Percentiles rank a stretch among this genome's conserved stretches.
Conservation (phyloP, 2,113 vertebrate genomes). For the Mustela lutreola region DNA sequence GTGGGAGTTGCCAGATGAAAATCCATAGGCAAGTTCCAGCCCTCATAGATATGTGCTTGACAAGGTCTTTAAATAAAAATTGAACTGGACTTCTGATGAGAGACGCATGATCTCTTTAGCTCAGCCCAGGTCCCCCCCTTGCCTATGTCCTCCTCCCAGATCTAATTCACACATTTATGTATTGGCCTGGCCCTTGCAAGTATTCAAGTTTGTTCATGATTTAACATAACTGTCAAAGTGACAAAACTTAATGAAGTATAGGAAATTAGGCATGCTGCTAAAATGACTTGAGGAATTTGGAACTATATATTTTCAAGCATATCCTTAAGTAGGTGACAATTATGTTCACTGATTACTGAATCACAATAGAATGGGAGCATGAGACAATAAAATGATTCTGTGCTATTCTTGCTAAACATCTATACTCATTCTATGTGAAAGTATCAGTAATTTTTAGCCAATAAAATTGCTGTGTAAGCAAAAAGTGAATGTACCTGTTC, state of each 20-base stretch:
- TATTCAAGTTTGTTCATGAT: slow-evolving; percentile 57
- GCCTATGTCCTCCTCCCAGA: neutral
- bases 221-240: slow-evolving; percentile 53
- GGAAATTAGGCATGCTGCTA: slow-evolving; percentile 67
- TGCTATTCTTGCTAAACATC: neutral
- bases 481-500: slow-evolving; percentile 28
- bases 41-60: neutral
- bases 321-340: slow-evolving; percentile 59
- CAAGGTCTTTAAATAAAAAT: neutral
- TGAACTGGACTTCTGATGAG: neutral
- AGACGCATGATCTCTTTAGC: neutral
- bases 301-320: slow-evolving; percentile 66
- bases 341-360: slow-evolving; percentile 46
- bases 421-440: neutral
- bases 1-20: neutral
- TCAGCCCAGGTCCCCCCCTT: neutral
- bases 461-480: slow-evolving; percentile 2
- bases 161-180: neutral
- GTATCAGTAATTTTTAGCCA: slow-evolving; percentile 56
- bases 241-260: slow-evolving; percentile 69
- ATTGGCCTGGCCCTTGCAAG: neutral
- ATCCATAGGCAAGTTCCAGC: neutral
- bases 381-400: neutral
- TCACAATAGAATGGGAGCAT: slow-evolving; percentile 35
- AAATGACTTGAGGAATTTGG: slow-evolving; percentile 70